Conservation (phyloP, 2,113 vertebrate genomes). For the Lamprologus callipterus region DNA sequence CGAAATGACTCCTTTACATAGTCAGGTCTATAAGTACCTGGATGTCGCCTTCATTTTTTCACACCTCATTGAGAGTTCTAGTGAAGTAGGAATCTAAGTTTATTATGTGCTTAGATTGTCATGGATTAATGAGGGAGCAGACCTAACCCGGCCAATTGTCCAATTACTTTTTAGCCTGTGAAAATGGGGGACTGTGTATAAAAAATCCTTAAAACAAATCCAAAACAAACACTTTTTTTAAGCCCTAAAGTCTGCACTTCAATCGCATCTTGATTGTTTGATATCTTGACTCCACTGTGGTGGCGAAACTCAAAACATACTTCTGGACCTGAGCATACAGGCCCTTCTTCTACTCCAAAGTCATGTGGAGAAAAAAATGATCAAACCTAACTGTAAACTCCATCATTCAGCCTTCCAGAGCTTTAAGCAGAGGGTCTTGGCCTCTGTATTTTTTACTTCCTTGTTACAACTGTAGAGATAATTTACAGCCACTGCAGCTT, state of each 20-base stretch:
- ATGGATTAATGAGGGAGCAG: neutral
- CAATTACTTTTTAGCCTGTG: neutral
- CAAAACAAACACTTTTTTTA: neutral
- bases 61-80: neutral
- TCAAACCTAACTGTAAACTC: neutral
- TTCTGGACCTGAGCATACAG: neutral
- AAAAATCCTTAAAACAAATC: neutral
- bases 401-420: neutral
- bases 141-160: neutral
- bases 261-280: neutral
- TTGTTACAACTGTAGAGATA: neutral
- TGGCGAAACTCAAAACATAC: neutral
- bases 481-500: neutral
- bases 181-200: neutral
- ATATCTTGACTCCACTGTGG: neutral
- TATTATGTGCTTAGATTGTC: neutral
- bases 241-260: neutral
- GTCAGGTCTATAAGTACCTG: neutral
- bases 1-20: neutral
- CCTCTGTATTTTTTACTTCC: neutral
- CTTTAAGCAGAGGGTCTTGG: neutral
- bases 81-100: neutral
- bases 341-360: neutral
- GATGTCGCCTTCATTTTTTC: neutral
- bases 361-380: neutral